These are phyloP conservation scores for Pangasius larnaudii DNA, from an alignment of 2,797 vertebrate genomes.

Conservation along the genomic window DNA sequence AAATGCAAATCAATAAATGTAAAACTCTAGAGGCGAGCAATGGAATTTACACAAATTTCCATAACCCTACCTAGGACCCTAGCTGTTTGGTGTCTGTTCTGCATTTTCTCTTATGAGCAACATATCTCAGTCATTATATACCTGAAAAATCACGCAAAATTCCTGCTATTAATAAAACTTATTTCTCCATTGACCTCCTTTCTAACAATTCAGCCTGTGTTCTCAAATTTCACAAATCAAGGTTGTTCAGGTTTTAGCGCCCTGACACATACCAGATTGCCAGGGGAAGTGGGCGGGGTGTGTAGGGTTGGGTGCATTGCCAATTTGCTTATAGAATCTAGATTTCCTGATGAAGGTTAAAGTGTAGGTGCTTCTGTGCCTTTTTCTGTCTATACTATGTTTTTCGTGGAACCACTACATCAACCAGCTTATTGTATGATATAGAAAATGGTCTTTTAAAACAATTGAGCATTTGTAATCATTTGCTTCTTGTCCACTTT, in stretches of 20 bases:
- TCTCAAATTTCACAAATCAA: background rate
- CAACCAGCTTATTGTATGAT: background rate
- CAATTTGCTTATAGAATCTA: constrained; percentile 2
- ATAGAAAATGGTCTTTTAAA: background rate
- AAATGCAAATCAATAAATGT: constrained; percentile 33
- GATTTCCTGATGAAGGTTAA: background rate
- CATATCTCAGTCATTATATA: background rate
- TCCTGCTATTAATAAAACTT: background rate
- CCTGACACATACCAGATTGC: background rate
- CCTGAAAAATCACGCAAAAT: background rate
- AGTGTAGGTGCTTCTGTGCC: too few relatives aligned
- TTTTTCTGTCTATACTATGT: background rate
- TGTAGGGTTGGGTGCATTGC: background rate
- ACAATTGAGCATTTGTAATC: background rate
- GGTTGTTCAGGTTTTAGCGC: background rate
- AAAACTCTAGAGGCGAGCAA: constrained; percentile 19
- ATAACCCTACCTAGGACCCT: constrained; percentile 12
- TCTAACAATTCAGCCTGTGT: background rate
- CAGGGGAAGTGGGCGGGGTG: background rate
- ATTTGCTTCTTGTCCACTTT: background rate
- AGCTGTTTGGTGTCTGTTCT: background rate
- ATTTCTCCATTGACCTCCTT: constrained; percentile 16
- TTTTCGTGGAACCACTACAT: background rate
- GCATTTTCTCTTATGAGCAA: background rate
- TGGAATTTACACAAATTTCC: constrained; percentile 35